Percentiles rank a stretch among this genome's conserved stretches.
These are phyloP conservation scores for Aulostomus chinensis DNA, from an alignment of 2,797 vertebrate species.

Conservation along the genomic window DNA sequence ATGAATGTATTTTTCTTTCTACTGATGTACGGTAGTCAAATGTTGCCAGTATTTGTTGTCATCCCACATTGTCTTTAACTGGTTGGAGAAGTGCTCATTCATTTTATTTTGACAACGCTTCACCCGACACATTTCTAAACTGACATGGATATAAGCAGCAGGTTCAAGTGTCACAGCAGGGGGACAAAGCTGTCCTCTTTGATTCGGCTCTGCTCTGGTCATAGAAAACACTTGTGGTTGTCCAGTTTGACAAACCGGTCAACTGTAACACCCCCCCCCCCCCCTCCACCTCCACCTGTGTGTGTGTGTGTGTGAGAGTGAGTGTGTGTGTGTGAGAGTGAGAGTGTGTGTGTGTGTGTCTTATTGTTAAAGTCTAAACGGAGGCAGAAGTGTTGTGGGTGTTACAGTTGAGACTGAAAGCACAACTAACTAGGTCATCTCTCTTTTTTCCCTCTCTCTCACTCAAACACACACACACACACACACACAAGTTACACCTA, in stretches of 20 bases:
- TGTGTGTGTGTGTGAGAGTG: conserved; percentile 3
- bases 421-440: conserved; percentile 63
- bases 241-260: not conserved
- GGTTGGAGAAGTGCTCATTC: not conserved
- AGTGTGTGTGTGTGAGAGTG: conserved; percentile 3
- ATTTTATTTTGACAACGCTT: not conserved
- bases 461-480: conserved; percentile 22
- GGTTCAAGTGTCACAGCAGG: not conserved
- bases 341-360: conserved; percentile 1
- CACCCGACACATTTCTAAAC: not conserved
- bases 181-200: not conserved
- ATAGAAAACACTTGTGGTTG: not conserved
- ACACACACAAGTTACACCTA: conserved; percentile 38
- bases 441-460: not conserved
- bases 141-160: not conserved
- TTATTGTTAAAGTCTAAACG: conserved; percentile 53
- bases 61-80: too few relatives aligned
- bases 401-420: conserved; percentile 53
- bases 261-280: too few relatives aligned
- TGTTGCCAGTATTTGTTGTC: too few relatives aligned
- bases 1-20: too few relatives aligned
- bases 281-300: too few relatives aligned
- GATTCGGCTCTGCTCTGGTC: not conserved
- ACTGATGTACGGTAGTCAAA: too few relatives aligned
- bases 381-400: conserved; percentile 54